phyloP scores from a whole-genome alignment of 2,113 vertebrate genomes.

The Merops nubicus region DNA sequence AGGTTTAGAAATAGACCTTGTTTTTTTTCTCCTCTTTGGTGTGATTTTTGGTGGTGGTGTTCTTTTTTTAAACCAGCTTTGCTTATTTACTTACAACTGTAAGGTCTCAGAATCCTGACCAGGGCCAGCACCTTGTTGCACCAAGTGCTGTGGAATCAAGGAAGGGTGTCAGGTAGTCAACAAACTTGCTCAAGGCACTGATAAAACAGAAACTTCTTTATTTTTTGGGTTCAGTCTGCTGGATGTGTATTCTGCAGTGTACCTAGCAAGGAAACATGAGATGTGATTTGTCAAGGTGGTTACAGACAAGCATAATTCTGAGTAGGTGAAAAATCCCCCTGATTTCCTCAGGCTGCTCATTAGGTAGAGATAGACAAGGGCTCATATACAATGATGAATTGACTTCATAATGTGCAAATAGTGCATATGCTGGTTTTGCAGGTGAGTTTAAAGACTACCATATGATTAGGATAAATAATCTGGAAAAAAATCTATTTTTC shows the following conservation, averaged over 20 bases:
- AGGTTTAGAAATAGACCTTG: neutral
- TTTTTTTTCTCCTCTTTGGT: neutral
- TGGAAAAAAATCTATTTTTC: neutral
- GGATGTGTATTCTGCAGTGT: neutral
- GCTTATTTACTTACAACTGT: neutral
- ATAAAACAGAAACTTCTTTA: neutral
- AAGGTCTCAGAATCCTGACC: neutral
- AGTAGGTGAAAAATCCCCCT: neutral
- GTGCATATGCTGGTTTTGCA: neutral
- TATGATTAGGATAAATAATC: rapidly evolving
- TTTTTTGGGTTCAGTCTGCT: neutral
- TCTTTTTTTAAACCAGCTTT: neutral
- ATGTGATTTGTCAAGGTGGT: neutral
- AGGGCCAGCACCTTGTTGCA: neutral
- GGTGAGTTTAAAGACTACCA: neutral
- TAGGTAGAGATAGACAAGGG: neutral
- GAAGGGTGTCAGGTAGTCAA: neutral
- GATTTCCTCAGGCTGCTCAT: neutral
- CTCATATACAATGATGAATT: neutral
- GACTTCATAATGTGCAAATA: neutral
- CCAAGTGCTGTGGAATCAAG: neutral
- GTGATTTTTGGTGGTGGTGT: neutral
- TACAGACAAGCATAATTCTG: neutral
- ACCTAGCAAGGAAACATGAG: rapidly evolving
- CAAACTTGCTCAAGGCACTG: neutral